Conservation (phyloP, 2,888 invertebrate genomes). For the Antheraea assamensis region DNA sequence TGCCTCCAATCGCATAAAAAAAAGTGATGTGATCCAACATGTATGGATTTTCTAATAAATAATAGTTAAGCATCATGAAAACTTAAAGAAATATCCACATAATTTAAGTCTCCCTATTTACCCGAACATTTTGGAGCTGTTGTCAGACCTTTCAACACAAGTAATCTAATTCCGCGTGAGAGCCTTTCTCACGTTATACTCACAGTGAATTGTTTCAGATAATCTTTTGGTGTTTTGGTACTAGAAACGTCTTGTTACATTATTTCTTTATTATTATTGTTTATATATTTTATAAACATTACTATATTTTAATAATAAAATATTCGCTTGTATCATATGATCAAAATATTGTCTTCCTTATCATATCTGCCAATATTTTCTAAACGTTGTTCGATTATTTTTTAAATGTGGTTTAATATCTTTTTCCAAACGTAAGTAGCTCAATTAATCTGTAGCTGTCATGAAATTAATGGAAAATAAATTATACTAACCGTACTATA, state of each 20-base stretch:
- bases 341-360: background rate
- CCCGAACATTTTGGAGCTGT: constrained; percentile 4
- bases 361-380: background rate
- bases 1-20: too few relatives aligned
- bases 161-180: constrained; percentile 13
- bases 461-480: background rate
- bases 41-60: background rate
- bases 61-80: background rate
- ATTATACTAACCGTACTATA: constrained; percentile 56
- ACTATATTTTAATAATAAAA: too few relatives aligned
- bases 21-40: background rate
- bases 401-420: background rate
- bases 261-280: background rate
- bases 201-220: constrained; percentile 2
- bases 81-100: background rate
- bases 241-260: background rate
- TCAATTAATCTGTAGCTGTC: background rate
- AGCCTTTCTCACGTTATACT: background rate
- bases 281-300: background rate
- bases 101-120: background rate
- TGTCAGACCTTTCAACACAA: constrained; percentile 13
- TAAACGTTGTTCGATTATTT: background rate
- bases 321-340: too few relatives aligned
- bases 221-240: background rate
- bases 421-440: background rate